Conservation (phyloP, 2,797 vertebrate species). For the Sciaenops ocellatus region DNA sequence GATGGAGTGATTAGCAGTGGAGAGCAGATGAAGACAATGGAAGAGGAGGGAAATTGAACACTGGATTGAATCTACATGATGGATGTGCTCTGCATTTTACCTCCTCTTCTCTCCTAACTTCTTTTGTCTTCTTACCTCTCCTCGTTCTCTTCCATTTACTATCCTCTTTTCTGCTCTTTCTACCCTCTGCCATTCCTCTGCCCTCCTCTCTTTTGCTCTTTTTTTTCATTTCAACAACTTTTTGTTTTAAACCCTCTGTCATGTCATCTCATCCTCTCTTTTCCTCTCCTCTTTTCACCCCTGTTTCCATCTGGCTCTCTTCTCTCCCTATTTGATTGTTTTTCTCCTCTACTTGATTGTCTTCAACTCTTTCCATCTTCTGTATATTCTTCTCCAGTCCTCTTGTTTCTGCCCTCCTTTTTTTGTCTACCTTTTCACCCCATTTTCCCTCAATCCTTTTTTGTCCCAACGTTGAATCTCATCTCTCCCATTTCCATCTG, state of each 20-base stretch:
- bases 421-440: not conserved
- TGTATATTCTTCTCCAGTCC: not conserved
- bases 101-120: not conserved
- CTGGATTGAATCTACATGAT: constrained; percentile 35
- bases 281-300: not conserved
- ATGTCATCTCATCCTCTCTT: not conserved
- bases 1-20: constrained; percentile 48
- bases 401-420: not conserved
- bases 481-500: not conserved
- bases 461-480: not conserved
- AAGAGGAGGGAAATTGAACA: constrained; percentile 38
- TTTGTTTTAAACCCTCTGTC: not conserved
- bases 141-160: not conserved
- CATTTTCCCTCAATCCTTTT: not conserved
- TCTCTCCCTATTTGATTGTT: not conserved
- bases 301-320: not conserved
- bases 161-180: not conserved
- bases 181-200: not conserved
- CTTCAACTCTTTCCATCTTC: not conserved
- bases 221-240: not conserved
- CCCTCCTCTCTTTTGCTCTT: not conserved
- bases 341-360: not conserved
- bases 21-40: constrained; percentile 35
- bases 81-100: constrained; percentile 24
- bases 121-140: not conserved